These are phyloP conservation scores for Neoarius graeffei DNA, from an alignment of 2,113 vertebrate species.

Conservation along the genomic window DNA sequence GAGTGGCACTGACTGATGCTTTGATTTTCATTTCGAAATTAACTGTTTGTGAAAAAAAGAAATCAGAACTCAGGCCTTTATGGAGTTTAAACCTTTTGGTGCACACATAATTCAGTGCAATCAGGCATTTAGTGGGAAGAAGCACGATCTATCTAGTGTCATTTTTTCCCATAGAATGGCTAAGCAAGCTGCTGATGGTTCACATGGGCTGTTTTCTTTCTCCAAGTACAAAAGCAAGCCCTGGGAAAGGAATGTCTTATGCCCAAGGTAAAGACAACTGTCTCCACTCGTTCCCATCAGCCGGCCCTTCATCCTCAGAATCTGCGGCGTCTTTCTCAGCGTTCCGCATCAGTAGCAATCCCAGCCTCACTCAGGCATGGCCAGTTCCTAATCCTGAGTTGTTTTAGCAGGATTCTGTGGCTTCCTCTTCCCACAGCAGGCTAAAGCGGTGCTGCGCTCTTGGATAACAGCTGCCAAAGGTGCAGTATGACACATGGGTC, in stretches of 20 bases:
- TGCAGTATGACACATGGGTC: conserved; percentile 71
- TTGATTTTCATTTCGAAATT: conserved; percentile 62
- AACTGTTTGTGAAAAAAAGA: neutral
- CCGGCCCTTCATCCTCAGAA: conserved; percentile 70
- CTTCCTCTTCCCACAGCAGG: conserved; percentile 85
- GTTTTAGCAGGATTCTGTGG: conserved; percentile 80
- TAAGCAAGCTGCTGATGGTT: conserved; percentile 68
- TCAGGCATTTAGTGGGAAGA: conserved; percentile 46
- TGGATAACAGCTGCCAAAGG: conserved; percentile 70
- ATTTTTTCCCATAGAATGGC: conserved; percentile 66
- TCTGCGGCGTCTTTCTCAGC: conserved; percentile 79
- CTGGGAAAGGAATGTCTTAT: conserved; percentile 85
- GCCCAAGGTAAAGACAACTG: conserved; percentile 80
- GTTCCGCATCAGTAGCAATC: conserved; percentile 82
- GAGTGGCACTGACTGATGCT: conserved; percentile 51
- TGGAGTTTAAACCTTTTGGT: conserved; percentile 41
- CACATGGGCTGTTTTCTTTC: conserved; percentile 71
- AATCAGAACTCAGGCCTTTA: conserved; percentile 16
- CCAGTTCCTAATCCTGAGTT: conserved; percentile 78
- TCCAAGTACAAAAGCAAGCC: conserved; percentile 72
- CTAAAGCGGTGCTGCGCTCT: conserved; percentile 73
- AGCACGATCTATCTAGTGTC: conserved; percentile 50
- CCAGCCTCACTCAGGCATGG: conserved; percentile 73
- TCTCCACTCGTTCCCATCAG: conserved; percentile 74
- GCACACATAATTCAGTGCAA: conserved; percentile 36